Base-by-base conservation (phyloP, 2,888 invertebrate species). In the Psylliodes chrysocephalus region DNA sequence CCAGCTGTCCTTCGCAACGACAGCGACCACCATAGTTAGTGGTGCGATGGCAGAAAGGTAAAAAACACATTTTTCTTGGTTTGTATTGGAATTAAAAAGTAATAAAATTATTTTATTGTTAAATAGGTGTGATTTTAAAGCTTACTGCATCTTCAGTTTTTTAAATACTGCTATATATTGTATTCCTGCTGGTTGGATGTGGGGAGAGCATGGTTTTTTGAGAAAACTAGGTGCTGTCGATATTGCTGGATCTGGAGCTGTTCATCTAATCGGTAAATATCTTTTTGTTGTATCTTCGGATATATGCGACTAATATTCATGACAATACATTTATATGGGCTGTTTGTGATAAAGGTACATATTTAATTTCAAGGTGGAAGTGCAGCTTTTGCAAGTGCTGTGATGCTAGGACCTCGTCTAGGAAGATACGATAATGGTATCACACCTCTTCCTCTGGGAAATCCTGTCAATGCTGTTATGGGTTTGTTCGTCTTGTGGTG, bases 1-100 rank as follows among this genome's bases (percentile, higher is more conserved):
- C 82, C 96, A 96, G 79, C 83, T 95, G 71, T 94, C 94, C 0
- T 95, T 95, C 73, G 94, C 95, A 0, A 95, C 95, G 0, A 93
- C 93, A 0, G 91, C 95, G 0, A 95, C 95, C 0, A 95, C 95
- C 0, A 95, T 95, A 63, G 95, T 95, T 0, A 94, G 94, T 73
- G 96, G 96, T 0, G 95, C 96, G 3, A 95, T 96, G 94, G 95
- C 96, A 1, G 96, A 96, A 81, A 88, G 95, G 91, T 93, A 79
- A 15, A 6, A 7, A 18, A 42, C n/a, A 42, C 18, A 22, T 4
- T 22, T 22, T n/a, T 22, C 2, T 22, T 22, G 22, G 22, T 22
- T 22, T 22, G 22, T 22, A 22, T 22, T 22, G 6, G 6, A 22
- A 22, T 22, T 22, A 6, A 22, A 22, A n/a, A 22, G 22, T 2